Percentiles rank a stretch among this genome's conserved stretches.
These are phyloP conservation scores for Dysmachus trigonus DNA, from an alignment of 2,888 invertebrate species.

Conservation along the genomic window DNA sequence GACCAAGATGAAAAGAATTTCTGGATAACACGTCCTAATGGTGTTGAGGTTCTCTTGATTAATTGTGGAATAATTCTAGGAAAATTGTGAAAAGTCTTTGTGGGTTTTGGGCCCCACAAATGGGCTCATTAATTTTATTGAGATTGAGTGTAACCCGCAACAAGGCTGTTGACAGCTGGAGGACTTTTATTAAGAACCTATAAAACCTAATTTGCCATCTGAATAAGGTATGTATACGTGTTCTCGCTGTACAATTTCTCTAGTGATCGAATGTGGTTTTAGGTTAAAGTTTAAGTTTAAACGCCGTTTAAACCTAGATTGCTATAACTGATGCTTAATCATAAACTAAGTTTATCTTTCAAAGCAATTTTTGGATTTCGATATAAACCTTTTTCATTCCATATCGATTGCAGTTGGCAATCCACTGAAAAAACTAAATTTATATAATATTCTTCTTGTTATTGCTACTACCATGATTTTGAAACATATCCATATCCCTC, in stretches of 20 bases:
- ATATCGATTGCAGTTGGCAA: no score
- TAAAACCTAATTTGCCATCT: background rate
- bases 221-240: background rate
- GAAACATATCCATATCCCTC: no score
- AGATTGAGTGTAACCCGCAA: background rate
- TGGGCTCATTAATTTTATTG: background rate
- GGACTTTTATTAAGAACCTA: background rate
- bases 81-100: background rate
- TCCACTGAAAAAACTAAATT: no score
- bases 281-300: no score
- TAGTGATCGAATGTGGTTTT: no score
- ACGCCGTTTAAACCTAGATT: no score
- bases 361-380: no score
- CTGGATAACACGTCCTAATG: background rate
- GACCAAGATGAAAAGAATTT: background rate
- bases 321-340: no score
- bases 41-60: background rate
- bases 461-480: no score
- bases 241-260: background rate
- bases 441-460: no score
- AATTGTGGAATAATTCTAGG: background rate
- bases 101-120: background rate
- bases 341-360: no score
- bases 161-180: background rate
- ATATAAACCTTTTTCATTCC: no score